These are phyloP conservation scores for Pteria penguin DNA, from an alignment of 2,888 invertebrate genomes.

Conservation along the genomic window DNA sequence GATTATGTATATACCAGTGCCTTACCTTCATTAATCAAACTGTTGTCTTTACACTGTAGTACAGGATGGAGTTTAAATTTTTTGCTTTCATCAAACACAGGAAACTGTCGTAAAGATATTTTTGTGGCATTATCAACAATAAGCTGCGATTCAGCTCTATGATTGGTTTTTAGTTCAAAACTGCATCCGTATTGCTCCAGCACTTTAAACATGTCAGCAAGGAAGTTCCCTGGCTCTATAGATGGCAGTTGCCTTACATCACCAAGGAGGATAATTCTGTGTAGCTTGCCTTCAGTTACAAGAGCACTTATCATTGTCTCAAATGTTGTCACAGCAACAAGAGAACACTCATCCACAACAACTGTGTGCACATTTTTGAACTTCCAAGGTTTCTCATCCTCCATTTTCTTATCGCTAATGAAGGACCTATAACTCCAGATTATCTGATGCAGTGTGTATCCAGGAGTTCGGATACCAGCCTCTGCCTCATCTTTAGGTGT, in stretches of 20 bases:
- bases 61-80: slow-evolving; percentile 51
- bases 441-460: slow-evolving; percentile 72
- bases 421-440: slow-evolving; percentile 54
- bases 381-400: slow-evolving; percentile 54
- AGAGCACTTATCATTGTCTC: slow-evolving; percentile 65
- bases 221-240: slow-evolving; percentile 75
- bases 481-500: background rate
- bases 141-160: slow-evolving; percentile 71
- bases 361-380: slow-evolving; percentile 58
- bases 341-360: slow-evolving; percentile 76
- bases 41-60: slow-evolving; percentile 17
- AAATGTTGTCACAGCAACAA: slow-evolving; percentile 71
- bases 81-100: slow-evolving; percentile 59
- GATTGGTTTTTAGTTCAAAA: slow-evolving; percentile 69
- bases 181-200: slow-evolving; percentile 55
- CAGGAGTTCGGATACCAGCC: slow-evolving; percentile 38
- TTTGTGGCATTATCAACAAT: slow-evolving; percentile 72
- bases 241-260: slow-evolving; percentile 76
- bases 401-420: slow-evolving; percentile 21
- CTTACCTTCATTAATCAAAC: slow-evolving; percentile 30
- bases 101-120: slow-evolving; percentile 64
- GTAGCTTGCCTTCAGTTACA: slow-evolving; percentile 56
- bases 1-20: no score
- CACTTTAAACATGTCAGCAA: slow-evolving; percentile 63
- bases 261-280: slow-evolving; percentile 71